These are phyloP conservation scores for Drosophila ercepeae DNA, from an alignment of 1,140 invertebrate species.

Conservation along the genomic window DNA sequence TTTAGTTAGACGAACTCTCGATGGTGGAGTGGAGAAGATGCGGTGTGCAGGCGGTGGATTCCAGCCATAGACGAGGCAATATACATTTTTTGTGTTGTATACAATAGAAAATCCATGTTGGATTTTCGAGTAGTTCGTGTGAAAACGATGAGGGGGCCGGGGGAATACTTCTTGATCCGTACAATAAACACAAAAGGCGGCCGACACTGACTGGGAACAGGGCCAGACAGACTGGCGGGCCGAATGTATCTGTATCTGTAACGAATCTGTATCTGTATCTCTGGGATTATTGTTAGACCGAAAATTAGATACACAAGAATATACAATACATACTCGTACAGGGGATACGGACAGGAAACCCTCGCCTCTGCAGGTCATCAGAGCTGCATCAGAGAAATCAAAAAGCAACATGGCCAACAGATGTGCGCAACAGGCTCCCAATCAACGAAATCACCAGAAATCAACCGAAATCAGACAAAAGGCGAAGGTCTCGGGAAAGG, in stretches of 20 bases:
- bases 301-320: constrained; percentile 55
- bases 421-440: constrained; percentile 72
- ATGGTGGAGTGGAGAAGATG: neutral
- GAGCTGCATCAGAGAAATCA: constrained; percentile 21
- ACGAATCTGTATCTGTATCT: constrained; percentile 62
- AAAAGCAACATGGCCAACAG: constrained; percentile 58
- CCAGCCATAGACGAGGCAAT: constrained; percentile 4
- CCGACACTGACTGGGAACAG: constrained; percentile 46
- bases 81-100: constrained; percentile 29
- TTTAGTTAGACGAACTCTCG: constrained; percentile 18
- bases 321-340: no score
- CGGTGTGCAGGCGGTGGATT: constrained; percentile 8
- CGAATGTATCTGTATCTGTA: constrained; percentile 60
- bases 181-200: constrained; percentile 37
- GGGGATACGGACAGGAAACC: constrained; percentile 5
- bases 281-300: constrained; percentile 41
- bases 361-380: constrained; percentile 35
- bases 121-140: constrained; percentile 58
- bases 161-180: constrained; percentile 15
- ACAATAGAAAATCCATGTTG: constrained; percentile 60
- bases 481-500: constrained; percentile 49
- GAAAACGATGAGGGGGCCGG: constrained; percentile 19
- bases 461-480: constrained; percentile 25
- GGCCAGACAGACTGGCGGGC: constrained; percentile 68
- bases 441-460: constrained; percentile 45